phyloP scores from a whole-genome alignment of 2,888 invertebrate species.

The Nycteola revayana region DNA sequence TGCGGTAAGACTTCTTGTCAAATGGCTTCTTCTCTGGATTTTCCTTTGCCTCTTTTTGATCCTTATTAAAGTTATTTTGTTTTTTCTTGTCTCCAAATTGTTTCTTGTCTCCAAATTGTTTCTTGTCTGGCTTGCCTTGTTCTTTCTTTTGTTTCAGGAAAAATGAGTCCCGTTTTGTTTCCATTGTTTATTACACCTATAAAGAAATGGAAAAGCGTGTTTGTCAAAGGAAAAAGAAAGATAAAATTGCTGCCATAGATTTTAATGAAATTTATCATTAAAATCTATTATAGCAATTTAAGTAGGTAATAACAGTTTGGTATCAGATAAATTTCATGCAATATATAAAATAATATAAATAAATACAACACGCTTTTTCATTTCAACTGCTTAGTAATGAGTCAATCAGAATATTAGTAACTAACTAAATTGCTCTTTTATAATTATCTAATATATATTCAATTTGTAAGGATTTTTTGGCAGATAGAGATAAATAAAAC shows the following conservation, averaged over 20 bases:
- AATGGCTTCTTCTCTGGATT: constrained; percentile 79
- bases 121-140: constrained; percentile 11
- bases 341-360: constrained; percentile 17
- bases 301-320: too few relatives aligned
- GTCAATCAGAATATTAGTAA: too few relatives aligned
- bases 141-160: constrained; percentile 54
- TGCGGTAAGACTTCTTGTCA: constrained; percentile 85
- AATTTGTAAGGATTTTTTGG: too few relatives aligned
- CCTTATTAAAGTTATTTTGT: too few relatives aligned
- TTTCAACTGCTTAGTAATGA: constrained; percentile 36
- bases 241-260: constrained; percentile 9
- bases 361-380: constrained; percentile 65
- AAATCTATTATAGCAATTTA: background rate
- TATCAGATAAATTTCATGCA: constrained; percentile 15
- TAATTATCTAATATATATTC: too few relatives aligned
- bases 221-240: constrained; percentile 47
- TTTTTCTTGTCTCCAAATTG: constrained; percentile 44
- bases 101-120: constrained; percentile 19
- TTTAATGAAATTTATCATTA: constrained; percentile 3
- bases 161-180: constrained; percentile 59
- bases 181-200: constrained; percentile 70
- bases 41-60: constrained; percentile 33
- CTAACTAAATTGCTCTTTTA: too few relatives aligned
- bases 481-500: too few relatives aligned
- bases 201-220: constrained; percentile 79